Base-by-base conservation (phyloP, 1,140 invertebrate genomes). In the Aradophagus sp. region DNA sequence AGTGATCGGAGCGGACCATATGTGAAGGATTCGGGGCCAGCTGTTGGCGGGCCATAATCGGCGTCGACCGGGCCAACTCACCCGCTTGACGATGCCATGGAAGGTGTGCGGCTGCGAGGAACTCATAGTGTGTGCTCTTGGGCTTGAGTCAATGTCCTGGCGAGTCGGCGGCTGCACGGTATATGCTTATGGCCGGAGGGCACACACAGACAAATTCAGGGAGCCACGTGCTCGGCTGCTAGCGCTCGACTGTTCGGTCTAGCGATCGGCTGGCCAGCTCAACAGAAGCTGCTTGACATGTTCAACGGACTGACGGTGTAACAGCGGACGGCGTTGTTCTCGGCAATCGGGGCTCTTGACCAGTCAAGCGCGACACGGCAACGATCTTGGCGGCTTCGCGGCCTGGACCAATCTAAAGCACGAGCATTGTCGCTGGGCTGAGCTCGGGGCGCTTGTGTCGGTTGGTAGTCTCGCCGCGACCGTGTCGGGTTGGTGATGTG, bases 71-170 rank as follows among this genome's bases (percentile, higher is more conserved):
- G 3, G 20, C 20, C 20, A 23, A 44, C 76, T 85, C 80, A 89
- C 88, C 83, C 88, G 87, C 77, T 89, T 89, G 23, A 89, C 87
- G 75, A 88, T 86, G 73, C 88, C 88, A n/a, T n/a, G n/a, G 70
- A 17, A 15, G 6, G 4, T 81, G 73, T 85, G 84, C 47, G 79
- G 70, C 58, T 81, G 81, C 78, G 76, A 53, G 76, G 85, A 80
- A 78, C 81, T 87, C 87, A 87, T 88, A 2, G n/a, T 32, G 48
- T 1, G 56, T 20, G 63, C 35, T 34, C 44, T 42, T 36, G 20
- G 16, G 35, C 52, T 19, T 41, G 8, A 26, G 15, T 15, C 48
- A 14, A 48, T 20, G 53, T 52, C 20, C 55, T 50, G 52, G 35
- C 31, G 52, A 68, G 45, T 45, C 36, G 56, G 36, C 35, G 23